Evolutionary conservation across 2,113 vertebrate genomes (phyloP), one percentile per base, ranked within the genome.

Genomic region (Tragulus kanchil): DNA sequence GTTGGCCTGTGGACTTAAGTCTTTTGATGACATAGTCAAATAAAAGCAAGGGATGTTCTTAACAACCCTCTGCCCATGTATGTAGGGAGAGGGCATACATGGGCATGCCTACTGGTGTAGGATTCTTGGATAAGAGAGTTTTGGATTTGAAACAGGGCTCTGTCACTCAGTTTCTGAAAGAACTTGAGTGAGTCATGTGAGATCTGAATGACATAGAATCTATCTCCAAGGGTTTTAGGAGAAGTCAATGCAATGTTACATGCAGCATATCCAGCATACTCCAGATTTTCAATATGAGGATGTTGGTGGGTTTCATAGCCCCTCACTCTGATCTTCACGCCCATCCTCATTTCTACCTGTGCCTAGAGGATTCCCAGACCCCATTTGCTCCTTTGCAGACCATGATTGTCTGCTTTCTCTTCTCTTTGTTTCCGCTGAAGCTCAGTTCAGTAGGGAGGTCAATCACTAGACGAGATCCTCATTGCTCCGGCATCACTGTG

Each of bases 391-490:
- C 48, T 82, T 52, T 14, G 14, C 77, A 94, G 69, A 88, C 25
- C 21, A 26, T 25, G 21, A 2, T 90, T 3, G 17, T 8, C 77
- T 96, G 69, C 28, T 23, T 95, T 61, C 54, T 87, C 93, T 89
- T 67, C 36, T 83, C 71, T 83, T 58, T 77, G 36, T 84, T 94
- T 88, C 4, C 0, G 50, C 82, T n/a, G 75, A 73, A 94, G 62
- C 88, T 85, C 88, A 97, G 83, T 94, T 93, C 84, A 64, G 93
- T 90, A 97, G 88, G 91, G 96, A 98, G 96, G 26, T 62, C 90
- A 98, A 86, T 54, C 12, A 31, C 14, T 0, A 82, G 85, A 85
- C 59, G 96, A 98, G 97, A 82, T 95, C 81, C 48, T 93, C 93
- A 64, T 89, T 85, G 50, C 98, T 95, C 90, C 73, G 96, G 93